Evolutionary conservation across 2,888 invertebrate genomes (phyloP).

Genomic region (Synanthedon tipuliformis): DNA sequence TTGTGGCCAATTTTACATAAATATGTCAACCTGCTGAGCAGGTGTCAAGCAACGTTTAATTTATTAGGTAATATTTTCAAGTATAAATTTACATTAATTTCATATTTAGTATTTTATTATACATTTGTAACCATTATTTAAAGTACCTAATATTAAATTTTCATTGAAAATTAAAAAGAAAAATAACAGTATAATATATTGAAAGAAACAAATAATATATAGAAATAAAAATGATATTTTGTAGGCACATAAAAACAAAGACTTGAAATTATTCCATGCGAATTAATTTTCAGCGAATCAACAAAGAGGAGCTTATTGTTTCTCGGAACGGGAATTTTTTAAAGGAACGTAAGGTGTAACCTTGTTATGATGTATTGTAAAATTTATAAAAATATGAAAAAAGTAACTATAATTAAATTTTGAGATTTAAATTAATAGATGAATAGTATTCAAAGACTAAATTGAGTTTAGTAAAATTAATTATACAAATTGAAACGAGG

Average conservation of each 20-base stretch:
- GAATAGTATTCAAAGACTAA: constrained; percentile 15
- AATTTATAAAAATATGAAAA: background rate
- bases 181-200: background rate
- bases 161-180: background rate
- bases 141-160: background rate
- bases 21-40: background rate
- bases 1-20: background rate
- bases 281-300: constrained; percentile 20
- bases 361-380: constrained; percentile 17
- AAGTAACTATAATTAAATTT: background rate
- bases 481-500: constrained; percentile 19
- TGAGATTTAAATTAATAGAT: background rate
- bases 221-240: background rate
- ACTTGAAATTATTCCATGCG: constrained; percentile 1
- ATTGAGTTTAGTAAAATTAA: constrained; percentile 42
- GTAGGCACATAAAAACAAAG: too few relatives aligned
- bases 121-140: too few relatives aligned
- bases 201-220: background rate
- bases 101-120: too few relatives aligned
- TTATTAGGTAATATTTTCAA: background rate
- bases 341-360: constrained; percentile 22
- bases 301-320: constrained; percentile 13
- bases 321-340: constrained; percentile 22
- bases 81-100: background rate
- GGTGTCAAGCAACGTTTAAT: background rate